Evolutionary conservation across 2,797 vertebrate species (phyloP), one percentile per base, ranked within the genome.

Genomic region (Spea hammondii): DNA sequence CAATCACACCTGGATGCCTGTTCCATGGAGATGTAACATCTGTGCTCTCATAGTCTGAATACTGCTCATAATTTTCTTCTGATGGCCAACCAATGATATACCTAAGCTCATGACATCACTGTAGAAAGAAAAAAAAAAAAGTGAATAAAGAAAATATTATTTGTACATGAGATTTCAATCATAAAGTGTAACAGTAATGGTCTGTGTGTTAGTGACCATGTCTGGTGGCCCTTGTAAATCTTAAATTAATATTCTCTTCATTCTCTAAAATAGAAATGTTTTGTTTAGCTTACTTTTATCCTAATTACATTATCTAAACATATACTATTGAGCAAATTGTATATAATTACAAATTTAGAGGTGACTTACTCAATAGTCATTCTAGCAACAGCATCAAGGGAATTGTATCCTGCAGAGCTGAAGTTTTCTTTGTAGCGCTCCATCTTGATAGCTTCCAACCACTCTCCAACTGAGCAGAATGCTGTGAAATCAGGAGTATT

Each of bases 21-120:
- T 96, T 79, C 96, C 96, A 10, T 99, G 98, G 85, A 98, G 94
- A 83, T 98, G 97, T 84, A 99, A 89, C 96, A 99, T 96, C 91
- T 99, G 98, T 85, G 95, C 97, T 92, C 97, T 95, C 94, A 95
- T 99, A 92, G 97, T 99, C 95, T 99, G 98, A 97, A 99, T 97
- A 95, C 96, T 99, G 94, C 96, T 98, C 96, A 99, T 97, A 88
- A 99, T 96, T 94, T 98, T 99, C 91, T 99, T 99, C 88, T 99
- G 98, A 93, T 99, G 98, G 86, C 97, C 97, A 86, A 98, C 96
- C 88, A 99, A 91, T 76, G 97, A 94, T 91, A 99, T 98, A 83
- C 97, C 98, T 93, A 99, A 93, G 91, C 95, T 97, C 95, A 98
- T 97, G 91, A 99, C 94, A 86, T 99, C 98, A 86, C 98, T 99